Evolutionary conservation across 2,888 invertebrate species (phyloP).

Genomic region (Brenthis hecate): DNA sequence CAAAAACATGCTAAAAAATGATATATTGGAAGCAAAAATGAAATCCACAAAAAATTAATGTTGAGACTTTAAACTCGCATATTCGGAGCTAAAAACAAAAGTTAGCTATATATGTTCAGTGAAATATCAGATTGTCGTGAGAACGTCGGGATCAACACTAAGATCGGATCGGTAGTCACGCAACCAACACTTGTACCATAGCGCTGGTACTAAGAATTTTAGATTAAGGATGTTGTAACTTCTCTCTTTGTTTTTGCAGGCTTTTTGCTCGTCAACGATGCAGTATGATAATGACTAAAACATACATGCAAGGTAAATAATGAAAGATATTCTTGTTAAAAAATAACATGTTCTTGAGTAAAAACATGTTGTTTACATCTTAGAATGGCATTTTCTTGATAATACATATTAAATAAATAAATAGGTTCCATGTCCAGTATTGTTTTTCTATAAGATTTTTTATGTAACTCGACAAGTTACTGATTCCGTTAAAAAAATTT

Average conservation of each 20-base stretch:
- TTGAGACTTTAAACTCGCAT: conserved; percentile 59
- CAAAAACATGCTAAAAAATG: not conserved
- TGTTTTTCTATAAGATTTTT: no score
- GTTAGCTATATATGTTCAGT: conserved; percentile 77
- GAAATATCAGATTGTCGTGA: conserved; percentile 80
- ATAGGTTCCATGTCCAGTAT: not conserved
- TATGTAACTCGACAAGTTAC: no score
- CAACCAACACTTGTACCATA: conserved; percentile 62
- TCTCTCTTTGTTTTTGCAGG: conserved; percentile 43
- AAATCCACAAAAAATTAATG: conserved; percentile 33
- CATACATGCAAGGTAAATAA: conserved; percentile 17
- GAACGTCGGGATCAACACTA: conserved; percentile 58
- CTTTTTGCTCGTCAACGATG: conserved; percentile 30
- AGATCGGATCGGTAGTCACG: conserved; percentile 66
- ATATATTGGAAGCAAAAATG: conserved; percentile 13
- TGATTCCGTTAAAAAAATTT: no score
- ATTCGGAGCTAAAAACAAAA: conserved; percentile 63
- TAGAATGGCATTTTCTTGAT: conserved; percentile 1
- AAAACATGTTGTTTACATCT: not conserved
- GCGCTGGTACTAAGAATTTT: conserved; percentile 55
- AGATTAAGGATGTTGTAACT: conserved; percentile 55
- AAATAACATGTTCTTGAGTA: conserved; percentile 1
- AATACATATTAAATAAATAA: conserved; percentile 4
- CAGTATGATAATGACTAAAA: conserved; percentile 24
- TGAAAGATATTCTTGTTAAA: conserved; percentile 13